phyloP scores from a whole-genome alignment of 2,888 invertebrate genomes.

The Drosophila engyochracea region DNA sequence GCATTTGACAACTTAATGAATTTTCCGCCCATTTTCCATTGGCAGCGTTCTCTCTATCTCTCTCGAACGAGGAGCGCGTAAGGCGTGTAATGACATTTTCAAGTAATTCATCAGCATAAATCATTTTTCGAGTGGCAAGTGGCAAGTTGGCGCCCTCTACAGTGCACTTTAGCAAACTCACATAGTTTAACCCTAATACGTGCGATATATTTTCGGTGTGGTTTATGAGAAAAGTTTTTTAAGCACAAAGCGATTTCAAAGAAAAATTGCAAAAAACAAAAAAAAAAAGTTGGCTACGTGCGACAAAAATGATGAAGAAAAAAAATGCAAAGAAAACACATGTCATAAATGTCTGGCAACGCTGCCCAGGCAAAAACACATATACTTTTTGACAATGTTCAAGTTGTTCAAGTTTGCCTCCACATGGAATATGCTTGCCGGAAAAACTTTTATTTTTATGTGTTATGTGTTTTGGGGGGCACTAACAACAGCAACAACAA shows the following conservation, averaged over 20 bases:
- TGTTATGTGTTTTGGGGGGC: conserved; percentile 21
- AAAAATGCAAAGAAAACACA: conserved; percentile 6
- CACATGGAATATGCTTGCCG: conserved; percentile 16
- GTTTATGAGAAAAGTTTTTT: conserved; percentile 74
- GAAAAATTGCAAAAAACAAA: conserved; percentile 1
- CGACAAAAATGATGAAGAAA: conserved; percentile 5
- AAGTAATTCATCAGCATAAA: conserved; percentile 64
- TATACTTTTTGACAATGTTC: conserved; percentile 61
- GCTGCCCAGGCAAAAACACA: conserved; percentile 35
- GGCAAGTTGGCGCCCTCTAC: conserved; percentile 41
- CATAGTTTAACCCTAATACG: conserved; percentile 61
- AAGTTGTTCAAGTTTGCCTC: conserved; percentile 58
- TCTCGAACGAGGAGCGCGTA: neutral
- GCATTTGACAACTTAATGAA: conserved; percentile 80
- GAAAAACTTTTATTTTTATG: conserved; percentile 64
- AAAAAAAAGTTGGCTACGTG: conserved; percentile 67
- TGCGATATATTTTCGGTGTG: conserved; percentile 36
- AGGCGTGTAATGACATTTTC: conserved; percentile 54
- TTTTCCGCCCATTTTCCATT: conserved; percentile 50
- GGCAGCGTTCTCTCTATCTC: neutral
- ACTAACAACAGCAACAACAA: conserved; percentile 33
- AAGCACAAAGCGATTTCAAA: conserved; percentile 9
- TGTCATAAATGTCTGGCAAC: conserved; percentile 60
- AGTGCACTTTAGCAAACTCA: conserved; percentile 1
- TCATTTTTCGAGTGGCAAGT: conserved; percentile 48